Evolutionary conservation across 2,113 vertebrate species (phyloP).

Genomic region (Pyrgilauda ruficollis): DNA sequence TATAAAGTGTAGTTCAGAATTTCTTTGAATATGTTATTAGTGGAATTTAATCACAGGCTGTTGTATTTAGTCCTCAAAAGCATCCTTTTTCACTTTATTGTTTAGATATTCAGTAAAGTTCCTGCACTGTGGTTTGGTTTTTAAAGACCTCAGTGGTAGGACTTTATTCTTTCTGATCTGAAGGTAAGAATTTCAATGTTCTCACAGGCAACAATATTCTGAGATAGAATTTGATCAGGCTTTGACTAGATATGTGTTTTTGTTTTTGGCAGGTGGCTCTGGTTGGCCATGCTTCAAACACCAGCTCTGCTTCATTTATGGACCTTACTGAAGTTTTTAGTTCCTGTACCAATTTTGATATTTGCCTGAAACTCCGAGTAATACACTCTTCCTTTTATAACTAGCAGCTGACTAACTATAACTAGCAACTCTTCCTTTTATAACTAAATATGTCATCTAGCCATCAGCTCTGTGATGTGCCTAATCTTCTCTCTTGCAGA

Average conservation of each 20-base stretch:
- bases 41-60: neutral
- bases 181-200: neutral
- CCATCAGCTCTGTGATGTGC: conserved; percentile 45
- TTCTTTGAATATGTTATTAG: neutral
- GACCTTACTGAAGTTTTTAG: neutral
- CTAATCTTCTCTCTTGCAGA: conserved; percentile 49
- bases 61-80: neutral
- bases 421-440: neutral
- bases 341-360: neutral
- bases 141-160: neutral
- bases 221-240: neutral
- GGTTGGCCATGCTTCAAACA: neutral
- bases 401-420: no score
- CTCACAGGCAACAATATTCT: neutral
- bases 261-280: neutral
- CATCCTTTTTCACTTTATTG: neutral
- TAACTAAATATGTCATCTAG: conserved; percentile 18
- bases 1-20: neutral
- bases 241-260: neutral
- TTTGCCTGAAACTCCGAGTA: neutral
- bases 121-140: neutral
- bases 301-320: neutral
- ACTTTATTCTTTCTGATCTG: neutral
- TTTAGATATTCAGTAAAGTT: neutral
- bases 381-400: neutral